Percentiles rank a stretch among this genome's conserved stretches.
Conservation (phyloP, 2,113 vertebrate species). For the Nerophis lumbriciformis region DNA sequence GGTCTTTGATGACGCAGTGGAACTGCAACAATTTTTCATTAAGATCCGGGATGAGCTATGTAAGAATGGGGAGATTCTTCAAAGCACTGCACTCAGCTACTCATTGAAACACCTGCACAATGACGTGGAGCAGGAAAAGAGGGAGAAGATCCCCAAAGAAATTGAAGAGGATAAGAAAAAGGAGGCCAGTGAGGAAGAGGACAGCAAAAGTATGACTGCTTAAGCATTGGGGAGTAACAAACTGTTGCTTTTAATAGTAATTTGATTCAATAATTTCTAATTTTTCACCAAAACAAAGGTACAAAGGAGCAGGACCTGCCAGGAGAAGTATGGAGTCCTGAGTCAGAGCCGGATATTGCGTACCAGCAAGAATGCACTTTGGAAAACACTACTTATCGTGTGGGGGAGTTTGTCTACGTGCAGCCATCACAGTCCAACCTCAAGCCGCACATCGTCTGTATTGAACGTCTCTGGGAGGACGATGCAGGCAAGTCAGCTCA, state of each 20-base stretch:
- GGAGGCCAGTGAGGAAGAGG: conserved; percentile 74
- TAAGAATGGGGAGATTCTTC: conserved; percentile 96
- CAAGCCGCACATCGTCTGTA: conserved; percentile 92
- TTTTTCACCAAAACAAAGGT: conserved; percentile 70
- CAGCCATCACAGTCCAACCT: conserved; percentile 85
- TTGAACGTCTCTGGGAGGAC: conserved; percentile 94
- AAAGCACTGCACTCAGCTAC: conserved; percentile 89
- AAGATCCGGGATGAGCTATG: conserved; percentile 97
- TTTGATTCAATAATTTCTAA: background rate
- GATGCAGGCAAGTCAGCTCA: conserved; percentile 74
- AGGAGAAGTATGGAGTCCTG: conserved; percentile 76
- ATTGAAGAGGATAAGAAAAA: conserved; percentile 94
- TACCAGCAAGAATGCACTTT: conserved; percentile 93
- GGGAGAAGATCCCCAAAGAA: conserved; percentile 94
- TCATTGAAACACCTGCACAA: conserved; percentile 90
- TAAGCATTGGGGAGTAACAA: background rate
- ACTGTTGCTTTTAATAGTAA: background rate
- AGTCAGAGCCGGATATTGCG: conserved; percentile 77
- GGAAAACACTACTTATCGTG: conserved; percentile 89
- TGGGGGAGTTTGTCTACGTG: conserved; percentile 95
- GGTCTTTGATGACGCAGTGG: conserved; percentile 94
- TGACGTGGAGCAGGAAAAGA: conserved; percentile 94
- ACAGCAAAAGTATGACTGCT: conserved; percentile 77
- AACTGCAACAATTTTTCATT: conserved; percentile 96
- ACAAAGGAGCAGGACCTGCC: conserved; percentile 80